Evolutionary conservation across 2,113 vertebrate genomes (phyloP), one percentile per base, ranked within the genome.

Genomic region (Brachypodius melanocephalos): DNA sequence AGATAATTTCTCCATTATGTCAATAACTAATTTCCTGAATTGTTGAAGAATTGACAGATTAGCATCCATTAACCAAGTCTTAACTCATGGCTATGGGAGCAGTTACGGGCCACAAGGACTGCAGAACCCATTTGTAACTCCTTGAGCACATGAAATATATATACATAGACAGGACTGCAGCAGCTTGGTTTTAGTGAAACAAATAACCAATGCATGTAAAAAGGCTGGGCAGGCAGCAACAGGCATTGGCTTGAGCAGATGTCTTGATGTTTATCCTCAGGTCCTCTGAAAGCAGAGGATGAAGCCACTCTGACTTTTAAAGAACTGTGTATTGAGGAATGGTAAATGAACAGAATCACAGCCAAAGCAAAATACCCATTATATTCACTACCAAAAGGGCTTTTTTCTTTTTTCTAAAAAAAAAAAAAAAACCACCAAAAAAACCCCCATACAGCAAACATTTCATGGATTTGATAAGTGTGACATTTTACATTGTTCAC

Each of bases 1-100:
- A 32, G 43, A 80, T 91, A 75, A 93, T 93, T 86, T 93, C 85
- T 93, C 65, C 82, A 80, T 95, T 91, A 93, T 90, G 71, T 94
- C 91, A 91, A 62, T 96, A 93, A 88, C 91, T 66, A 80, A 87
- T 96, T 89, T 94, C 67, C 78, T 93, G 66, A 94, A 82, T 89
- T 90, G 80, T 65, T 95, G 66, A 79, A 82, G 91, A 94, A 82
- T 63, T 68, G 69, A 79, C 59, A 72, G 86, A 91, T 75, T 92
- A 81, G 48, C 21, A 10, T 79, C 85, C 63, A 57, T 95, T 94
- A 95, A 55, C 31, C 22, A 79, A 62, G 67, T 38, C 63, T 77
- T 90, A 85, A 88, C 51, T 85, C 75, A 32, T 40, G 62, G 67
- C 58, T 62, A 0, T 36, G 42, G 71, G 81, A 76, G 75, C 85